Conservation (phyloP, 2,797 vertebrate genomes). For the Gymnoscopelus braueri region DNA sequence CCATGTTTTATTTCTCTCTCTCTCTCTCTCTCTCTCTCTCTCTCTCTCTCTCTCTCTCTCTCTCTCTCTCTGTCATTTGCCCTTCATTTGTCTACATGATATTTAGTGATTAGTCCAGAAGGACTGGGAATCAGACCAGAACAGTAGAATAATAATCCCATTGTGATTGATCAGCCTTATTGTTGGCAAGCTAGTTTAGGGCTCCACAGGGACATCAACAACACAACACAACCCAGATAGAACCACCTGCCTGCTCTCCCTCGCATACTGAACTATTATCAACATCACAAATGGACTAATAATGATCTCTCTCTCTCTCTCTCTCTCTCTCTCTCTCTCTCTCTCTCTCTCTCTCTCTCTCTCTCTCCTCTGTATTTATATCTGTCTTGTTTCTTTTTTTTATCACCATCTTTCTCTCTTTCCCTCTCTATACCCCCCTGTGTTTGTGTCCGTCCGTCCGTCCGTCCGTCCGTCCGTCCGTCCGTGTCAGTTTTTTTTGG, state of each 20-base stretch:
- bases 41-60: neutral
- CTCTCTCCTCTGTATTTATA: neutral
- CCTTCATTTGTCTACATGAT: neutral
- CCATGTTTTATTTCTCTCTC: neutral
- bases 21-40: slow-evolving; percentile 1
- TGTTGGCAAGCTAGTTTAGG: too few relatives aligned
- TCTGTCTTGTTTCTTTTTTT: neutral
- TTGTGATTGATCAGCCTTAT: too few relatives aligned
- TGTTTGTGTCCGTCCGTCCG: neutral
- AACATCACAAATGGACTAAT: neutral
- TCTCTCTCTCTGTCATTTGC: neutral
- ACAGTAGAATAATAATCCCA: too few relatives aligned
- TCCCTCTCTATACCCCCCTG: neutral
- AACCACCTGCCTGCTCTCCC: neutral
- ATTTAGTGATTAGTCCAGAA: too few relatives aligned
- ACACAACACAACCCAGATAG: too few relatives aligned
- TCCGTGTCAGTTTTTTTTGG: too few relatives aligned
- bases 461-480: too few relatives aligned
- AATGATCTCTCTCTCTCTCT: neutral
- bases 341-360: neutral
- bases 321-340: slow-evolving; percentile 17
- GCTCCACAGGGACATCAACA: too few relatives aligned
- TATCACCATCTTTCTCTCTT: neutral
- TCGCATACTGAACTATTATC: slow-evolving; percentile 6
- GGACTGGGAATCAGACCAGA: too few relatives aligned